Percentiles rank a stretch among this genome's conserved stretches.
Evolutionary conservation across 2,888 invertebrate genomes (phyloP).

Genomic region (Heliconius cydno): DNA sequence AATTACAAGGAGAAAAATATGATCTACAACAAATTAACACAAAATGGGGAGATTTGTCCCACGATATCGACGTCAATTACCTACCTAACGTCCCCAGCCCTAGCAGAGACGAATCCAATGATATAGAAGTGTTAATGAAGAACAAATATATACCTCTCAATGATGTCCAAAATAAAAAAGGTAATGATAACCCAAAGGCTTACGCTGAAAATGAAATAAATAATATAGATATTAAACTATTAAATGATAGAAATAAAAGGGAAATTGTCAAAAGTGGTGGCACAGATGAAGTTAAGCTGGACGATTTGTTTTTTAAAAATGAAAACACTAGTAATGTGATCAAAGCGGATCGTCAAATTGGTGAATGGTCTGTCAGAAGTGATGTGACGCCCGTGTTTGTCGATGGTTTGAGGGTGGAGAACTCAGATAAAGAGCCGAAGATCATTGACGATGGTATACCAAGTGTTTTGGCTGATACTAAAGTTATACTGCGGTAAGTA

Average conservation of each 20-base stretch:
- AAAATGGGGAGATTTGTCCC: conserved; percentile 68
- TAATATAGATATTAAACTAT: conserved; percentile 23
- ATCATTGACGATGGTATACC: conserved; percentile 85
- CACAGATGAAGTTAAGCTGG: conserved; percentile 29
- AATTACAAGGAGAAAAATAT: conserved; percentile 20
- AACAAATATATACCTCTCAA: conserved; percentile 61
- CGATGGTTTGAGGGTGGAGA: conserved; percentile 84
- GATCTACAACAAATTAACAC: conserved; percentile 44
- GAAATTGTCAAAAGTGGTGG: conserved; percentile 46
- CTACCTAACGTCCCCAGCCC: conserved; percentile 56
- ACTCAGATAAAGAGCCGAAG: conserved; percentile 81
- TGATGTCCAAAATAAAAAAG: conserved; percentile 43
- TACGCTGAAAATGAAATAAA: conserved; percentile 29
- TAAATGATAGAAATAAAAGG: conserved; percentile 43
- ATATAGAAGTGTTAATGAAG: conserved; percentile 62
- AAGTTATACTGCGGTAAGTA: conserved; percentile 80
- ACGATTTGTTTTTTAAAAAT: conserved; percentile 42
- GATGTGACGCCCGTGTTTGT: conserved; percentile 59
- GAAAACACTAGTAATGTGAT: conserved; percentile 33
- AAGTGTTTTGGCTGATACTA: conserved; percentile 84
- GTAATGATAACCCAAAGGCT: conserved; percentile 23
- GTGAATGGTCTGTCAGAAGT: conserved; percentile 55
- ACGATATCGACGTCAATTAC: conserved; percentile 73
- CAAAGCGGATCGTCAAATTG: conserved; percentile 43
- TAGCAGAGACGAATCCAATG: conserved; percentile 58